Percentiles rank a stretch among this genome's conserved stretches.
phyloP scores from a whole-genome alignment of 1,140 invertebrate genomes.

The Brachionus plicatilis region DNA sequence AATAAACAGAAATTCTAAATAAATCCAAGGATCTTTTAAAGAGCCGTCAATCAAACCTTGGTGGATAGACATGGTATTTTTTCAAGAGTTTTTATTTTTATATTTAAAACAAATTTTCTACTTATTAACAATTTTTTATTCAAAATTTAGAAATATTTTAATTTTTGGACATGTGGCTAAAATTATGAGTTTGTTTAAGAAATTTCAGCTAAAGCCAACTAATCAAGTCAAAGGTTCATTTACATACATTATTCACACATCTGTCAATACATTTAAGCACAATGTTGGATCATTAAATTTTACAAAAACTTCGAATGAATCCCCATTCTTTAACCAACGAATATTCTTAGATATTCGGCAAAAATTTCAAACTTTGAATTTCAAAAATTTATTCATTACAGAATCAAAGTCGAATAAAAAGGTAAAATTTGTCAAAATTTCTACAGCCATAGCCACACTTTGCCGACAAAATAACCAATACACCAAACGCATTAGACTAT shows the following conservation, averaged over 20 bases:
- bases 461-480: not conserved
- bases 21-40: no score
- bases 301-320: not conserved
- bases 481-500: not conserved
- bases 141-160: not conserved
- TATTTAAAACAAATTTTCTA: not conserved
- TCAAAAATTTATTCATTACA: not conserved
- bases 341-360: not conserved
- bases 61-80: not conserved
- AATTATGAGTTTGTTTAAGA: conserved; percentile 12
- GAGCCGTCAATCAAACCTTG: no score
- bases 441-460: not conserved
- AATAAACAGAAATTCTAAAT: no score
- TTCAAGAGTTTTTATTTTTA: not conserved
- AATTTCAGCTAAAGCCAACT: not conserved
- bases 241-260: not conserved
- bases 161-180: not conserved
- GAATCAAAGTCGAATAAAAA: not conserved
- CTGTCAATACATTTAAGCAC: not conserved
- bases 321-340: not conserved
- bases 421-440: not conserved
- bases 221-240: not conserved
- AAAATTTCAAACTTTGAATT: not conserved
- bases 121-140: no score
- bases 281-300: not conserved